Conservation (phyloP, 2,113 vertebrate species). For the Erpornis zantholeuca region DNA sequence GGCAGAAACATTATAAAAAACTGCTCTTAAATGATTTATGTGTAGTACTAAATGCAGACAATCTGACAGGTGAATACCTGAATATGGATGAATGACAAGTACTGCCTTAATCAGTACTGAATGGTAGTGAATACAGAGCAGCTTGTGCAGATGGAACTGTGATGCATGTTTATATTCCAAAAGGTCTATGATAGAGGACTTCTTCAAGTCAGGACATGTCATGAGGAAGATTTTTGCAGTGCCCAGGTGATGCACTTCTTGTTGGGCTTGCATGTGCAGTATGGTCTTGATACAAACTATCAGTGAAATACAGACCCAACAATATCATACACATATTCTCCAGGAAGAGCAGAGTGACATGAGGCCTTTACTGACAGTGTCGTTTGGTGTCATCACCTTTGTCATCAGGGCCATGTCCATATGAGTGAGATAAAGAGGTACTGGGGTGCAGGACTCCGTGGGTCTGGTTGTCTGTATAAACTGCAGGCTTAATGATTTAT, state of each 20-base stretch:
- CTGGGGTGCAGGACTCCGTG: not conserved
- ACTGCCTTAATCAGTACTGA: not conserved
- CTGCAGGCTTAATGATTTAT: not conserved
- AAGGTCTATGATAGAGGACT: not conserved
- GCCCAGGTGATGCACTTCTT: not conserved
- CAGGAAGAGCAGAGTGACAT: not conserved
- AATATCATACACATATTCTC: fast-evolving
- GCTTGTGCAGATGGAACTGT: not conserved
- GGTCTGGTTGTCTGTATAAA: not conserved
- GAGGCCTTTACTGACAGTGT: not conserved
- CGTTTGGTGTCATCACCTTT: not conserved
- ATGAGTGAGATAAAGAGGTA: not conserved
- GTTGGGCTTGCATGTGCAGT: not conserved
- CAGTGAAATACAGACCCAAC: not conserved
- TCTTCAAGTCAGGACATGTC: not conserved
- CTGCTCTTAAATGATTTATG: not conserved
- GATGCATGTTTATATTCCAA: not conserved
- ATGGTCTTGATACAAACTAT: not conserved
- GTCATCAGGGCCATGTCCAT: not conserved
- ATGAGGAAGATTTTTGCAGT: not conserved
- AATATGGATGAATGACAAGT: not conserved
- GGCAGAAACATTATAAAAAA: not conserved
- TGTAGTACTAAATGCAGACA: not conserved
- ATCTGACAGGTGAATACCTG: not conserved
- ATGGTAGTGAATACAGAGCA: not conserved